A percentile compares a stretch with the other conserved stretches of the same genome.
Conservation (phyloP, 2,113 vertebrate species). For the Sclerurus mexicanus region DNA sequence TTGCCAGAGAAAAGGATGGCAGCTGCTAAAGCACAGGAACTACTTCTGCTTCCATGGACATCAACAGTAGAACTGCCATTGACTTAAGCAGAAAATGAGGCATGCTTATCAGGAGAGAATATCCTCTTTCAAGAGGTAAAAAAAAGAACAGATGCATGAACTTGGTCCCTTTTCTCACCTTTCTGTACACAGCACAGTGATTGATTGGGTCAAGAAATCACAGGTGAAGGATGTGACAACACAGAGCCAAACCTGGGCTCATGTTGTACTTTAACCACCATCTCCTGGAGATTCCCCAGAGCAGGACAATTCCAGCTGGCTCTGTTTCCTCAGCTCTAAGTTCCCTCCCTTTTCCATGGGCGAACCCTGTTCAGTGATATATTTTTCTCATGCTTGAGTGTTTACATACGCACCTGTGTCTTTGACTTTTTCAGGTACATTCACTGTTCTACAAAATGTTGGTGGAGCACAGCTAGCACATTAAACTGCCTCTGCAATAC, state of each 20-base stretch:
- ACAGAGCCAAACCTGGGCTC: background rate
- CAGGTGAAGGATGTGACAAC: background rate
- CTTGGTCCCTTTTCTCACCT: background rate
- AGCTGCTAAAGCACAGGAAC: background rate
- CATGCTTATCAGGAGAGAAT: background rate
- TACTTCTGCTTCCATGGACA: background rate
- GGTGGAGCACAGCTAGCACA: background rate
- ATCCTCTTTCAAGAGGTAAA: background rate
- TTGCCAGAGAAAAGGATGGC: background rate
- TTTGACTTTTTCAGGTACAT: background rate
- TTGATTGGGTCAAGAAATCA: background rate
- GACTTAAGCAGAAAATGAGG: background rate
- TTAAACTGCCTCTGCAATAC: background rate
- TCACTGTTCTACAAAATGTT: background rate
- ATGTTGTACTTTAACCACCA: background rate
- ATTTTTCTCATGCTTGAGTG: background rate
- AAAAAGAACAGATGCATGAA: background rate
- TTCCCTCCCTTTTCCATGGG: background rate
- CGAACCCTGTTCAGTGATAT: background rate
- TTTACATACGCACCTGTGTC: background rate
- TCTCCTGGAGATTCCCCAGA: background rate
- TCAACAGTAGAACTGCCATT: background rate
- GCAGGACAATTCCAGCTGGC: background rate
- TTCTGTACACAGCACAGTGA: background rate
- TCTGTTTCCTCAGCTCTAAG: background rate